phyloP scores from a whole-genome alignment of 2,888 invertebrate genomes.

The Cotesia congregata region DNA sequence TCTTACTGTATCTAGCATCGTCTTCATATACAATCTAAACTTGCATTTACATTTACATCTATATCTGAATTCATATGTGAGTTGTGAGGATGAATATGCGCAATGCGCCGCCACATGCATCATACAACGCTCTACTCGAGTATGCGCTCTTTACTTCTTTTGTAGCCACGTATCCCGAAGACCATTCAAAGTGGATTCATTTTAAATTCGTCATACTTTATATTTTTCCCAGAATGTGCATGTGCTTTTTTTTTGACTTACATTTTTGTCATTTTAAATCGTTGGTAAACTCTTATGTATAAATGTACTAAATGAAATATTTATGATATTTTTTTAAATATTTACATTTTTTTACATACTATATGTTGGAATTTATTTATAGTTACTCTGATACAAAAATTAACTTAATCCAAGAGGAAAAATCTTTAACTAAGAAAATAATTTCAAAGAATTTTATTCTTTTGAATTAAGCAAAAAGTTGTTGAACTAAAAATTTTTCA shows the following conservation, averaged over 20 bases:
- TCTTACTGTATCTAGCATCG: conserved; percentile 27
- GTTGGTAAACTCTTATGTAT: neutral
- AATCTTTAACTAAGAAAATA: no score
- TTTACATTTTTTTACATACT: neutral
- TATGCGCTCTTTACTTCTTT: conserved; percentile 31
- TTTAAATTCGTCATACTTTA: conserved; percentile 55
- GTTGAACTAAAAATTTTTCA: no score
- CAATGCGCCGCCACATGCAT: conserved; percentile 49
- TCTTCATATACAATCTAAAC: conserved; percentile 30
- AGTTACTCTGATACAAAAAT: no score
- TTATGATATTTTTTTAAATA: neutral
- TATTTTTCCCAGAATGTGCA: conserved; percentile 27
- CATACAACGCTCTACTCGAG: conserved; percentile 40
- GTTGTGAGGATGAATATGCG: conserved; percentile 44
- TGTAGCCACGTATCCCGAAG: conserved; percentile 37
- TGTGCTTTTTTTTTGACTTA: neutral
- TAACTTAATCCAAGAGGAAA: no score
- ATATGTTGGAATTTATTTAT: no score
- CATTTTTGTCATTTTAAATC: conserved; percentile 9
- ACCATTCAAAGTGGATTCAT: conserved; percentile 59
- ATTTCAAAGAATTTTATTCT: no score
- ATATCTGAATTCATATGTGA: conserved; percentile 30
- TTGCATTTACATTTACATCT: conserved; percentile 2
- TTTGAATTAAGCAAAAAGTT: no score
- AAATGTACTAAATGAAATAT: neutral